A percentile compares a stretch with the other conserved stretches of the same genome.
Evolutionary conservation across 1,140 invertebrate genomes (phyloP).

Genomic region (Penaeus chinensis): DNA sequence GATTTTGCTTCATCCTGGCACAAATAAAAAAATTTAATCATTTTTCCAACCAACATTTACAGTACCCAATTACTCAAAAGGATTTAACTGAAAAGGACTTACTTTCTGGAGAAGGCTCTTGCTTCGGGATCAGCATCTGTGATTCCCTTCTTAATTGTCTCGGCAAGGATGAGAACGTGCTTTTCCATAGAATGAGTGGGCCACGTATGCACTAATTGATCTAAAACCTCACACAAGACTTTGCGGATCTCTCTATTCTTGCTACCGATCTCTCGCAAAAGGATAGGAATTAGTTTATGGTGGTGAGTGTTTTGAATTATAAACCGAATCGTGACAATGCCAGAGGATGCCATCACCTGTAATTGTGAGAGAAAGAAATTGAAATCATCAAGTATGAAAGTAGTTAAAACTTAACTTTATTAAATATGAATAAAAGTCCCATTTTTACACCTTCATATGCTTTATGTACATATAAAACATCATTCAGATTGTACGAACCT

Average conservation of each 20-base stretch:
- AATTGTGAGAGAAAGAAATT: slow-evolving; percentile 60
- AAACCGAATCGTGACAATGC: slow-evolving; percentile 86
- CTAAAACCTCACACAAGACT: slow-evolving; percentile 85
- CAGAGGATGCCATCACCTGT: slow-evolving; percentile 91
- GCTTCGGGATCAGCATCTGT: slow-evolving; percentile 93
- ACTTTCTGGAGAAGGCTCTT: slow-evolving; percentile 74
- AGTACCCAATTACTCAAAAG: too few relatives aligned
- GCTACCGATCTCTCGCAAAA: slow-evolving; percentile 81
- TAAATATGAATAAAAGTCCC: too few relatives aligned
- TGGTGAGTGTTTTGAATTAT: slow-evolving; percentile 90
- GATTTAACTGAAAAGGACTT: slow-evolving; percentile 6
- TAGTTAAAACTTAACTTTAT: too few relatives aligned
- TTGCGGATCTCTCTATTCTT: slow-evolving; percentile 94
- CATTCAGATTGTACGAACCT: slow-evolving; percentile 72
- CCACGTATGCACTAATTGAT: slow-evolving; percentile 88
- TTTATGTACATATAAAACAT: too few relatives aligned
- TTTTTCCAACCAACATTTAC: too few relatives aligned
- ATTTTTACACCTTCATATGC: too few relatives aligned
- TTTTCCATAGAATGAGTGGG: slow-evolving; percentile 83
- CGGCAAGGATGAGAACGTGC: slow-evolving; percentile 81
- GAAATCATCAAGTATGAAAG: too few relatives aligned
- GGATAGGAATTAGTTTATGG: slow-evolving; percentile 85
- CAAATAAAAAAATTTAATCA: too few relatives aligned
- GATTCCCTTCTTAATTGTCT: slow-evolving; percentile 89
- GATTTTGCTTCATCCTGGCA: too few relatives aligned